Percentiles rank a stretch among this genome's conserved stretches.
These are phyloP conservation scores for Epinephelus lanceolatus DNA, from an alignment of 2,113 vertebrate genomes.

Conservation along the genomic window DNA sequence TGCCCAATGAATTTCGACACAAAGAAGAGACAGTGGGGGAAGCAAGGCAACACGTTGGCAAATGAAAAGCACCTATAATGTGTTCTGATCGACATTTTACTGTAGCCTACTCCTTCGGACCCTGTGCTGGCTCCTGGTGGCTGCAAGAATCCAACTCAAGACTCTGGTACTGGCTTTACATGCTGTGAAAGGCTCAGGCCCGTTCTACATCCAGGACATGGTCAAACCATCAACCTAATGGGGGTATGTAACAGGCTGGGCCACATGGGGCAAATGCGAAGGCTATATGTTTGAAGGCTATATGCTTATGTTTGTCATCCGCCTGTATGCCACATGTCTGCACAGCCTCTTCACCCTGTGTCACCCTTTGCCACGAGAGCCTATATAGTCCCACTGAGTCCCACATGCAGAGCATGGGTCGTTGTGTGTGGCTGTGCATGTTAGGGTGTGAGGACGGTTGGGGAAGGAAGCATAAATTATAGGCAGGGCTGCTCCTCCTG, in stretches of 20 bases:
- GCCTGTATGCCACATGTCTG: not conserved
- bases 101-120: no score
- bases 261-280: not conserved
- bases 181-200: no score
- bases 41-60: no score
- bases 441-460: slow-evolving; percentile 66
- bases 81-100: no score
- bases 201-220: no score
- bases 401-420: slow-evolving; percentile 43
- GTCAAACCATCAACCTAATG: not conserved
- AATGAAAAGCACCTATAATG: not conserved
- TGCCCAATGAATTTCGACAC: no score
- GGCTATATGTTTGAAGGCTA: not conserved
- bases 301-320: not conserved
- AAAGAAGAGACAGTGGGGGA: no score
- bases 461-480: slow-evolving; percentile 78
- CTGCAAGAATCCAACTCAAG: no score
- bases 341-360: slow-evolving; percentile 4
- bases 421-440: slow-evolving; percentile 54
- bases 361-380: slow-evolving; percentile 24
- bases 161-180: no score
- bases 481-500: slow-evolving; percentile 67
- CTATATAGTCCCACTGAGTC: slow-evolving; percentile 13
- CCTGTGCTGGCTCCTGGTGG: no score
- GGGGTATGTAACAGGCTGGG: not conserved